Conservation (phyloP, 2,888 invertebrate species). For the Diabrotica balteata region DNA sequence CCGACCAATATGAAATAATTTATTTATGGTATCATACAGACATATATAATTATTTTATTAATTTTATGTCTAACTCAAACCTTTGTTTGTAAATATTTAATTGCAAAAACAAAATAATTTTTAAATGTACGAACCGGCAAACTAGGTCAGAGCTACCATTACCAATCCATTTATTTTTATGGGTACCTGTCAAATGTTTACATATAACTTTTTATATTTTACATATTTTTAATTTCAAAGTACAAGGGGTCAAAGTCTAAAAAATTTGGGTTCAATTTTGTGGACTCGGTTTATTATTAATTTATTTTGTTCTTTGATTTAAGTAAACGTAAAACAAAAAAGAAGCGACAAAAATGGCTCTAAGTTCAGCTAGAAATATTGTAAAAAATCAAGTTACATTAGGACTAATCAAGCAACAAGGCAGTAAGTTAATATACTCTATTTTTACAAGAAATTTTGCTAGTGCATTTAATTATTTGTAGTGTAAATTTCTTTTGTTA, state of each 20-base stretch:
- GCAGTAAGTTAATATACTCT: slow-evolving; percentile 41
- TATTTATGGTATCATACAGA: too few relatives aligned
- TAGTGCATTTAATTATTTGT: too few relatives aligned
- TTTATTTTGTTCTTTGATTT: not conserved
- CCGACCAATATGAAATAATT: too few relatives aligned
- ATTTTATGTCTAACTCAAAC: too few relatives aligned
- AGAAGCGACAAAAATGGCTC: slow-evolving; percentile 46
- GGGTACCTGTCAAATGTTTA: not conserved
- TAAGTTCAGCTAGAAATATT: slow-evolving; percentile 49
- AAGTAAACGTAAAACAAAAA: too few relatives aligned
- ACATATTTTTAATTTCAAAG: slow-evolving; percentile 2
- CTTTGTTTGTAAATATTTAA: too few relatives aligned
- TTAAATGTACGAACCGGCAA: too few relatives aligned
- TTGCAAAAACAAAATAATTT: too few relatives aligned
- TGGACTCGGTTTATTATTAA: not conserved
- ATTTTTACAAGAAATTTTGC: slow-evolving; percentile 19
- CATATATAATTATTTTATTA: too few relatives aligned
- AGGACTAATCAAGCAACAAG: slow-evolving; percentile 45
- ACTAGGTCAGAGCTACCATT: too few relatives aligned
- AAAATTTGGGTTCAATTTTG: not conserved
- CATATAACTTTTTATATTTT: not conserved
- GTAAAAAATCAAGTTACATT: slow-evolving; percentile 36
- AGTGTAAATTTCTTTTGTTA: too few relatives aligned
- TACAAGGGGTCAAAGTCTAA: slow-evolving; percentile 22
- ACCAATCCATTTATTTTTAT: too few relatives aligned